Conservation (phyloP, 2,113 vertebrate genomes). For the Rhea americana region DNA sequence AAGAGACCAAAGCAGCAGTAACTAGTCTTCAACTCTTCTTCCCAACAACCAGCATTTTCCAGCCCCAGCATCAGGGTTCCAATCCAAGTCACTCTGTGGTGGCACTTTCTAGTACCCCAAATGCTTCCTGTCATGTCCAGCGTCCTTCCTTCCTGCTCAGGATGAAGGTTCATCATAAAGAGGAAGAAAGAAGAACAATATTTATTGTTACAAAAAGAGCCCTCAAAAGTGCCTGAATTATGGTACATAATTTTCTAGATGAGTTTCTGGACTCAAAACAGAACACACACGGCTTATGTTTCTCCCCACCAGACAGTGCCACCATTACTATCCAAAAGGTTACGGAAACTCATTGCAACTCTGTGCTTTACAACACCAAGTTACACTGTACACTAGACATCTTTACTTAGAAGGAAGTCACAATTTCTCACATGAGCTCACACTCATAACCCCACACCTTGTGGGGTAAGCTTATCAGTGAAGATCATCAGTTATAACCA, state of each 20-base stretch:
- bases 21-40: background rate
- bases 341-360: background rate
- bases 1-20: background rate
- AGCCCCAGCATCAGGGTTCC: no score
- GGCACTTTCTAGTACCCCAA: background rate
- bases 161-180: background rate
- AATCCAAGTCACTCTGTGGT: background rate
- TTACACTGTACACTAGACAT: fast-evolving
- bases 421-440: background rate
- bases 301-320: background rate
- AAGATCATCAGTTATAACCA: background rate
- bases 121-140: background rate
- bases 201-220: background rate
- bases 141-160: background rate
- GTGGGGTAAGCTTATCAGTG: background rate
- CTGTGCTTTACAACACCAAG: fast-evolving
- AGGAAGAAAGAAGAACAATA: background rate
- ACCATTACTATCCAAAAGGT: fast-evolving
- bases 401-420: background rate
- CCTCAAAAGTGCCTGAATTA: background rate
- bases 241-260: background rate
- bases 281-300: background rate
- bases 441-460: background rate
- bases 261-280: background rate
- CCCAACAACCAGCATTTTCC: background rate